Evolutionary conservation across 1,140 invertebrate species (phyloP).

Genomic region (Meloidogyne exigua): DNA sequence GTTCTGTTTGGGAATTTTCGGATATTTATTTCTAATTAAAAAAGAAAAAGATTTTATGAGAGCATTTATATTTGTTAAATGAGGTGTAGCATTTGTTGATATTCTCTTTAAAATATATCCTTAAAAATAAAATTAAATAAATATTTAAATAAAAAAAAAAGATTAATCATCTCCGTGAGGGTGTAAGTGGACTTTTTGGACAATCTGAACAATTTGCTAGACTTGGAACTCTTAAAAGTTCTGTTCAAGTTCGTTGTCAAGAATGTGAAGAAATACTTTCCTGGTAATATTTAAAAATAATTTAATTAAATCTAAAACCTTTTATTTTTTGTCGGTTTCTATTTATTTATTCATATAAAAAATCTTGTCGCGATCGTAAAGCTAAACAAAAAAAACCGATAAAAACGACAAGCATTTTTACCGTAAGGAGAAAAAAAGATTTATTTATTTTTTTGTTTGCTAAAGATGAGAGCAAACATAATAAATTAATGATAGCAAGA

Average conservation of each 20-base stretch:
- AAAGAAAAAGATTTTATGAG: neutral
- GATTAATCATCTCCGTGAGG: conserved; percentile 62
- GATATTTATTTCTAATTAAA: conserved; percentile 8
- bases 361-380: neutral
- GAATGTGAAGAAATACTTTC: conserved; percentile 57
- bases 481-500: neutral
- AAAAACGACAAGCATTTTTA: neutral
- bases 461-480: neutral
- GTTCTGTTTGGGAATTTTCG: neutral
- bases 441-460: neutral
- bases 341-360: no score
- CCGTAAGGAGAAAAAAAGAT: neutral
- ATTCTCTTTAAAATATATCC: neutral
- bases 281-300: conserved; percentile 33
- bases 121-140: neutral
- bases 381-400: conserved; percentile 1
- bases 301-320: neutral
- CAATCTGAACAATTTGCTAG: conserved; percentile 36
- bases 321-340: neutral
- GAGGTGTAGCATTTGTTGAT: neutral
- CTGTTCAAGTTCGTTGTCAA: conserved; percentile 58
- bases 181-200: conserved; percentile 22
- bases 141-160: conserved; percentile 14
- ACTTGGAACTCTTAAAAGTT: conserved; percentile 46
- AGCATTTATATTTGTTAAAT: neutral